Conservation (phyloP, 2,888 invertebrate species). For the Stictocephala bisonia region DNA sequence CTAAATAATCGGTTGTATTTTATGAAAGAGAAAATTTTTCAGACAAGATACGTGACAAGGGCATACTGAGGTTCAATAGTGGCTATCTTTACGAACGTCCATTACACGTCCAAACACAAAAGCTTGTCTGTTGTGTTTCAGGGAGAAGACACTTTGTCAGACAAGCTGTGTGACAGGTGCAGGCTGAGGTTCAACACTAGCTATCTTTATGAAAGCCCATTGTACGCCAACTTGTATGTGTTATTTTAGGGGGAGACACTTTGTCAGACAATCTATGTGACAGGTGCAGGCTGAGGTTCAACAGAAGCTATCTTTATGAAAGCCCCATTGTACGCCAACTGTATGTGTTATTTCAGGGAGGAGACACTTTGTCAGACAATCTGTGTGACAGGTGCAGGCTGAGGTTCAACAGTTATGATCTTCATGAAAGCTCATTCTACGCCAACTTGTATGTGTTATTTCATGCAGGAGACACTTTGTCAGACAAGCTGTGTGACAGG, state of each 20-base stretch:
- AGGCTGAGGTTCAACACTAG: slow-evolving; percentile 28
- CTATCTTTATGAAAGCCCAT: slow-evolving; percentile 17
- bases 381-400: slow-evolving; percentile 24
- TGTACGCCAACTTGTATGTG: slow-evolving; percentile 37
- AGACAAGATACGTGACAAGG: too few species aligned
- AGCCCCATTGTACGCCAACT: too few species aligned
- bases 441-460: slow-evolving; percentile 33
- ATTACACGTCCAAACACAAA: too few species aligned
- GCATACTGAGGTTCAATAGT: too few species aligned
- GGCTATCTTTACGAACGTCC: too few species aligned
- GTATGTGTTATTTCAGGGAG: slow-evolving; percentile 24
- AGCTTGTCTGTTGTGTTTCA: too few species aligned
- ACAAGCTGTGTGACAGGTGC: slow-evolving; percentile 27
- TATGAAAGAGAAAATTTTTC: too few species aligned
- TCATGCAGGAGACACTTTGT: slow-evolving; percentile 16
- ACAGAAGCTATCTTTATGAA: too few species aligned
- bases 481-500: slow-evolving; percentile 23
- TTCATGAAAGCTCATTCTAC: slow-evolving; percentile 25
- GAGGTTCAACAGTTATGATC: slow-evolving; percentile 25
- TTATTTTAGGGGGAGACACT: too few species aligned
- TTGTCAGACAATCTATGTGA: too few species aligned
- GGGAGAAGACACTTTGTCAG: slow-evolving; percentile 18
- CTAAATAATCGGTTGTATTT: too few species aligned
- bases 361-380: slow-evolving; percentile 23
- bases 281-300: too few species aligned